A percentile compares a stretch with the other conserved stretches of the same genome.
Conservation (phyloP, 2,888 invertebrate species). For the Hylaea fasciaria region DNA sequence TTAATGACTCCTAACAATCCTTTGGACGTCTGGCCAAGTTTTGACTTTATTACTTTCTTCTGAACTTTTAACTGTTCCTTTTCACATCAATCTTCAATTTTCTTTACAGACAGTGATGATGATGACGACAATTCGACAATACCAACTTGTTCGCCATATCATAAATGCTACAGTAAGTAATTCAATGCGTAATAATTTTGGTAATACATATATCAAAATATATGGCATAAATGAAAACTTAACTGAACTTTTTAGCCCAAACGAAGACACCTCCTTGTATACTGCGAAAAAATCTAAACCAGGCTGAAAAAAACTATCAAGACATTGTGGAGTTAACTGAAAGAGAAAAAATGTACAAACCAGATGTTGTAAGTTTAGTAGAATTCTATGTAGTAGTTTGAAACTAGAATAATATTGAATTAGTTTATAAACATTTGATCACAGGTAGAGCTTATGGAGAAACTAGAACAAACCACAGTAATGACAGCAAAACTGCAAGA, state of each 20-base stretch:
- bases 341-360: slow-evolving; percentile 83
- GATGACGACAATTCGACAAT: slow-evolving; percentile 56
- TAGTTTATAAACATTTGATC: neutral
- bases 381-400: neutral
- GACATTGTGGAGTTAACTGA: slow-evolving; percentile 85
- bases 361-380: slow-evolving; percentile 66
- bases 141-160: slow-evolving; percentile 71
- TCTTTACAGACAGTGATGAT: slow-evolving; percentile 73
- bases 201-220: too few species aligned
- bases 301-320: slow-evolving; percentile 80
- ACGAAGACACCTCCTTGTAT: slow-evolving; percentile 78
- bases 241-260: slow-evolving; percentile 49
- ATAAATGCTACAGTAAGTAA: slow-evolving; percentile 71
- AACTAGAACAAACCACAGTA: slow-evolving; percentile 66
- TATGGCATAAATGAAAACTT: too few species aligned
- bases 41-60: too few species aligned
- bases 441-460: slow-evolving; percentile 74
- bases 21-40: too few species aligned
- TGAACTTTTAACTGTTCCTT: neutral
- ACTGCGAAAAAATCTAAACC: slow-evolving; percentile 72
- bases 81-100: slow-evolving; percentile 10
- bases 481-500: slow-evolving; percentile 63
- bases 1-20: too few species aligned
- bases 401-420: neutral
- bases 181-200: neutral